These are phyloP conservation scores for Fragum whitleyi DNA, from an alignment of 2,888 invertebrate species.

Conservation along the genomic window DNA sequence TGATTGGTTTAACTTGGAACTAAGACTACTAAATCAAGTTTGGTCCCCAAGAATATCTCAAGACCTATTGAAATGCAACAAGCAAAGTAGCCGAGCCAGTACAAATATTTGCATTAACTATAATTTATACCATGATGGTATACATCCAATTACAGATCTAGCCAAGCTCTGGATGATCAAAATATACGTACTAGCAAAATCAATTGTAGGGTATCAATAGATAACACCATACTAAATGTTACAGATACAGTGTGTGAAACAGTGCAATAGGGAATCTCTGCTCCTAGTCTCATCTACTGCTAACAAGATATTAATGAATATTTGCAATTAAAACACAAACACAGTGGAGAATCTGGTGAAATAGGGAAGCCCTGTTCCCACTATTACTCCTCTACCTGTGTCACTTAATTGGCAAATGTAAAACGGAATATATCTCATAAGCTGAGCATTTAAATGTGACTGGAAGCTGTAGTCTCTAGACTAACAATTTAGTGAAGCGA, in stretches of 20 bases:
- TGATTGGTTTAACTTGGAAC: neutral
- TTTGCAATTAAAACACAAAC: no score
- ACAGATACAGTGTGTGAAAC: no score
- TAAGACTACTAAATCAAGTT: neutral
- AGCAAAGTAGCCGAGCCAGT: neutral
- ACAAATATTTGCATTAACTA: neutral
- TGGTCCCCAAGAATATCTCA: neutral
- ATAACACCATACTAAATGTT: no score
- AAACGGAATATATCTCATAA: no score
- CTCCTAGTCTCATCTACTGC: no score
- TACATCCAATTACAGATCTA: neutral
- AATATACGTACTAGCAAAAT: neutral
- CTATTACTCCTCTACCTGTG: no score
- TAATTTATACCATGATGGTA: neutral
- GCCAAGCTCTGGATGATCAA: neutral
- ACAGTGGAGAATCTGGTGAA: neutral
- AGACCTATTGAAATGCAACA: neutral
- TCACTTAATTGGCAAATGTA: no score
- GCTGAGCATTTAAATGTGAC: no score
- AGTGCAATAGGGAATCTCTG: no score
- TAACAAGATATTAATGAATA: no score
- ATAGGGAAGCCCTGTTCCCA: conserved; percentile 11
- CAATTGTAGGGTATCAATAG: neutral
- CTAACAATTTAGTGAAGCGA: no score
- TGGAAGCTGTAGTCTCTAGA: no score